phyloP scores from a whole-genome alignment of 1,140 invertebrate genomes.

The Nymphalis io region DNA sequence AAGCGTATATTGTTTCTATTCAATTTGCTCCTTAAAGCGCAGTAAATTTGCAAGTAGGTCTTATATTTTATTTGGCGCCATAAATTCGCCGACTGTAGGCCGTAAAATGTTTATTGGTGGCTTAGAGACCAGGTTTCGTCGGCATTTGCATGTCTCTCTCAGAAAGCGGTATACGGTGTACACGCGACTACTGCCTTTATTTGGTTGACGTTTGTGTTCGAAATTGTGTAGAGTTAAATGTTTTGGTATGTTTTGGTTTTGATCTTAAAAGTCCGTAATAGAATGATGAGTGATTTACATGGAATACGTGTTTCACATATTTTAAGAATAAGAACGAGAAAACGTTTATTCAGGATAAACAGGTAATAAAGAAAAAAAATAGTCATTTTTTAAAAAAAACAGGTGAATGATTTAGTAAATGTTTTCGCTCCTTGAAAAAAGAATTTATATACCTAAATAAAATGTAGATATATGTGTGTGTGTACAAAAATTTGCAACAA shows the following conservation, averaged over 20 bases:
- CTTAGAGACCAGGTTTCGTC: conserved; percentile 27
- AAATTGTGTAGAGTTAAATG: background rate
- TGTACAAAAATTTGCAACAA: too few species aligned
- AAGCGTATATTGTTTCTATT: conserved; percentile 36
- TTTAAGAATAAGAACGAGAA: too few species aligned
- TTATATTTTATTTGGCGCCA: conserved; percentile 48
- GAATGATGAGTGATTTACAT: background rate
- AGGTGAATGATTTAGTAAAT: too few species aligned
- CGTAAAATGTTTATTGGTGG: conserved; percentile 48
- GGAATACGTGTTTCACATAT: too few species aligned
- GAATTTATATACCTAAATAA: too few species aligned
- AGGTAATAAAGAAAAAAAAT: too few species aligned
- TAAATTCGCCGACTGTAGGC: conserved; percentile 44
- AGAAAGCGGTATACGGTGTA: background rate
- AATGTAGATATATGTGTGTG: too few species aligned
- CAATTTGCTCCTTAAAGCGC: conserved; percentile 43
- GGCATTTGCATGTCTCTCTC: conserved; percentile 27
- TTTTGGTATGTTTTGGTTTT: background rate
- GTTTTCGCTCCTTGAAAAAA: too few species aligned
- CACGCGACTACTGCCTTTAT: background rate
- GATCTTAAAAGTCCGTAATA: background rate
- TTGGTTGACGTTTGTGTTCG: background rate
- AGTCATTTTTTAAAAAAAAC: too few species aligned
- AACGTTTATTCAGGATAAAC: too few species aligned
- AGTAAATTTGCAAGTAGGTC: conserved; percentile 42